Conservation (phyloP, 2,113 vertebrate species). For the Catharus fuscescens region DNA sequence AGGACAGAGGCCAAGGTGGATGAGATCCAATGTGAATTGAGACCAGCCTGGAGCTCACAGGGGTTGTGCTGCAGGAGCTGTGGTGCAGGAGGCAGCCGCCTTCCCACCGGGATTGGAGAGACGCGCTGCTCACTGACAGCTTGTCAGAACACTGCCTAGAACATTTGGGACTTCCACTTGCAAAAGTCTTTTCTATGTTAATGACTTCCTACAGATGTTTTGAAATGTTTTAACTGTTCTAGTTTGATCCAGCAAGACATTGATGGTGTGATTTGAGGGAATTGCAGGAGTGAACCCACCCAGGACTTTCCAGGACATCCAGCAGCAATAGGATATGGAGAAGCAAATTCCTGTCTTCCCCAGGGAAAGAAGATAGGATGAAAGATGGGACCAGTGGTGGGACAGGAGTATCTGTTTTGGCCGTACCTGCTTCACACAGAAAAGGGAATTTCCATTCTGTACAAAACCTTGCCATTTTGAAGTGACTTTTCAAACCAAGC, state of each 20-base stretch:
- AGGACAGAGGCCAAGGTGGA: background rate
- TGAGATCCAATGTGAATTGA: rapidly evolving
- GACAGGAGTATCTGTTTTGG: background rate
- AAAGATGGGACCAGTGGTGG: background rate
- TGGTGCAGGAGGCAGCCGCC: background rate
- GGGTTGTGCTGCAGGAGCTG: background rate
- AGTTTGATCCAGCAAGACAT: background rate
- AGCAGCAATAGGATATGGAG: background rate
- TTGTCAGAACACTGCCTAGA: background rate
- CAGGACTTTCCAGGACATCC: background rate
- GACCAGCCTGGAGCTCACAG: background rate
- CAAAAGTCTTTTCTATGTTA: background rate
- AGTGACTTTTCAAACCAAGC: constrained; percentile 34
- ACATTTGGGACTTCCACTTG: background rate
- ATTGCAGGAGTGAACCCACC: background rate
- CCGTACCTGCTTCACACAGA: background rate
- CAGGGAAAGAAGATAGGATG: rapidly evolving
- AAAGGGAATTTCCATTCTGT: constrained; percentile 35
- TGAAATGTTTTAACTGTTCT: constrained; percentile 16
- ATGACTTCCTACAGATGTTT: constrained; percentile 32
- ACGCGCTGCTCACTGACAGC: background rate
- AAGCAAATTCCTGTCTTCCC: background rate
- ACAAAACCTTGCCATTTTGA: constrained; percentile 23
- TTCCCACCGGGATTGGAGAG: background rate
- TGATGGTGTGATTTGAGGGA: background rate